These are phyloP conservation scores for Daubentonia madagascariensis DNA, from an alignment of 2,113 vertebrate genomes.

Conservation along the genomic window DNA sequence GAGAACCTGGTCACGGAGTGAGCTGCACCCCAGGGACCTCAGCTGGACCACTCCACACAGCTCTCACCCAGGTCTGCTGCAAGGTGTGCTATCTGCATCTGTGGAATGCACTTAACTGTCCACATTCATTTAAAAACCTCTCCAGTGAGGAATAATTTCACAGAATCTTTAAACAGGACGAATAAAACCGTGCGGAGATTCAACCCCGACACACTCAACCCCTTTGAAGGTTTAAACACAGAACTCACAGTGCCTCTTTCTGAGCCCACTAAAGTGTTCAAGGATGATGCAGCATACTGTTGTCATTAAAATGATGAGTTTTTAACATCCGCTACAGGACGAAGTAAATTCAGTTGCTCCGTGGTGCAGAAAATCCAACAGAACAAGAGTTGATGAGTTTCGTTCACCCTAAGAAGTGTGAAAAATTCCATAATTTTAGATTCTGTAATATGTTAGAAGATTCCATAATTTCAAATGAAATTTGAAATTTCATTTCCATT, in stretches of 20 bases:
- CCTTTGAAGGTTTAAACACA: not conserved
- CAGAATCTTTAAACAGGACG: too few relatives aligned
- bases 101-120: not conserved
- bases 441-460: not conserved
- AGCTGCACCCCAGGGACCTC: not conserved
- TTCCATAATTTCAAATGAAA: not conserved
- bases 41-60: not conserved
- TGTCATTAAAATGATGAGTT: not conserved
- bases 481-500: too few relatives aligned
- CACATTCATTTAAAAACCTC: not conserved
- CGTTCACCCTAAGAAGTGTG: not conserved
- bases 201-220: not conserved
- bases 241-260: not conserved
- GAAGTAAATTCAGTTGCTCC: not conserved
- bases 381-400: too few relatives aligned
- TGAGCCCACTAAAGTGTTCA: fast-evolving
- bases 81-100: not conserved
- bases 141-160: not conserved
- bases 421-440: too few relatives aligned
- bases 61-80: too few relatives aligned
- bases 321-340: not conserved
- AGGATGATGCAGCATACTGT: not conserved
- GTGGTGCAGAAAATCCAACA: not conserved
- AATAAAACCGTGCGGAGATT: too few relatives aligned
- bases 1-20: too few relatives aligned